Evolutionary conservation across 2,888 invertebrate species (phyloP), one percentile per base, ranked within the genome.

Genomic region (Hipparchia sbordonii): DNA sequence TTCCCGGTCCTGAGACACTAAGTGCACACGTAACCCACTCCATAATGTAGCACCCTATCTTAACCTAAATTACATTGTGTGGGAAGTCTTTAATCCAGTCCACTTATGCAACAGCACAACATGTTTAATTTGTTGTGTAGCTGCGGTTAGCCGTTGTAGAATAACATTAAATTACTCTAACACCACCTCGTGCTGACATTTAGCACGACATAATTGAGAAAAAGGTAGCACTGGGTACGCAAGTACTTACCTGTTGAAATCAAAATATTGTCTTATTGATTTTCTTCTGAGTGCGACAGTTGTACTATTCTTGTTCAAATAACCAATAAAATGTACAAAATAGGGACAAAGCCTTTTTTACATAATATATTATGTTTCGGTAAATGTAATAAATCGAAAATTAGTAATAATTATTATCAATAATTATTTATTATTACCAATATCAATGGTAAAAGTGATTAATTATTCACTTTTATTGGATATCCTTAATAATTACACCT

Each of bases 121-220:
- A 61, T 72, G 69, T 61, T 69, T 69, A 69, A 69, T 69, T 69
- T 69, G 69, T 69, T 52, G 69, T 69, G 51, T n/a, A 60, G 39
- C 61, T 61, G 69, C 52, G 69, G 69, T 61, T 61, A 61, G 52
- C 60, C 39, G 61, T 52, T 12, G 52, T 69, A 39, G 52, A 69
- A 69, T 69, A 60, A 61, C 69, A 61, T 69, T 68, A 45, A 61
- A 69, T 61, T 69, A 69, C 39, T 68, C 51, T 61, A 68, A 57
- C 68, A 60, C 59, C 33, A 39, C 56, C 8, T 10, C 51, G 60
- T 69, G 69, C 51, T 61, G 33, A 69, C 61, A 52, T 69, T 48
- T 60, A 52, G 52, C 61, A 13, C 51, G n/a, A 7, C 48, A n/a
- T 60, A 69, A 60, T 68, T 60, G 60, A 33, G 46, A 48, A 60